These are phyloP conservation scores for Cremastinae sp. DNA, from an alignment of 2,888 invertebrate genomes.

Conservation along the genomic window DNA sequence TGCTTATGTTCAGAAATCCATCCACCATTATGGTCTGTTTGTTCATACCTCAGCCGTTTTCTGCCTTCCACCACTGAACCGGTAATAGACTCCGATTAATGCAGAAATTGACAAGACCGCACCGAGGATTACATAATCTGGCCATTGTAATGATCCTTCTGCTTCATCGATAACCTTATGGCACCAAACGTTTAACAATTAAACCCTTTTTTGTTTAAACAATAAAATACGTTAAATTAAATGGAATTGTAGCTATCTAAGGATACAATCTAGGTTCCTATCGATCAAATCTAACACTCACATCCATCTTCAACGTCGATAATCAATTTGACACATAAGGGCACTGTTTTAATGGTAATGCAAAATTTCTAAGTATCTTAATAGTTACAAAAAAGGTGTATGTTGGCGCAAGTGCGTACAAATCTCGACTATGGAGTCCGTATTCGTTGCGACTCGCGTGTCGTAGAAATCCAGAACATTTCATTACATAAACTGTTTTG, in stretches of 20 bases:
- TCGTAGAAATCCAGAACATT: background rate
- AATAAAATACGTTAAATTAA: slow-evolving; percentile 4
- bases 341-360: background rate
- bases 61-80: slow-evolving; percentile 92
- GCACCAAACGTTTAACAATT: background rate
- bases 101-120: slow-evolving; percentile 87
- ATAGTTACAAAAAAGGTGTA: background rate
- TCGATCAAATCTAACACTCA: slow-evolving; percentile 18
- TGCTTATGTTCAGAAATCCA: no score
- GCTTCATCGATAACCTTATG: slow-evolving; percentile 38
- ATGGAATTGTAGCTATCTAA: background rate
- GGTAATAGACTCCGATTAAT: slow-evolving; percentile 90
- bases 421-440: slow-evolving; percentile 2
- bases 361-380: background rate
- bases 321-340: background rate
- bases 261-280: background rate
- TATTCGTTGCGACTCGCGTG: slow-evolving; percentile 35
- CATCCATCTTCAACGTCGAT: slow-evolving; percentile 34
- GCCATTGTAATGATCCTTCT: slow-evolving; percentile 67
- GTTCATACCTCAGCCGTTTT: slow-evolving; percentile 80
- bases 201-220: background rate
- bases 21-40: slow-evolving; percentile 7
- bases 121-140: slow-evolving; percentile 89
- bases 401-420: background rate
- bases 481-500: slow-evolving; percentile 47